phyloP scores from a whole-genome alignment of 2,113 vertebrate species.

The Hucho hucho region DNA sequence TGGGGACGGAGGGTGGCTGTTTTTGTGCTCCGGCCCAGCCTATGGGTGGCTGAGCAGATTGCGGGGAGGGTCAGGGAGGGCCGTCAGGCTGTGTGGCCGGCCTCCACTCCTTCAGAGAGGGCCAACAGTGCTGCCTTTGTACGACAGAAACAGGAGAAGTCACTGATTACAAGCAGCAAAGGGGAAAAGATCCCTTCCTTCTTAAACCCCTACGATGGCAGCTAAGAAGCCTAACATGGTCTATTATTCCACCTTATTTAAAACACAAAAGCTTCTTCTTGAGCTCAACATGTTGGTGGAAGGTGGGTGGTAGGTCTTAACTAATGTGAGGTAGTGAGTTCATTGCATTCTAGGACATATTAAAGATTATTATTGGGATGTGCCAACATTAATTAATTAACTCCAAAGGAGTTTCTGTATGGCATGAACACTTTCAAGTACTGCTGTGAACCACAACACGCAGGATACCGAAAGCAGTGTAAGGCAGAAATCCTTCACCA shows the following conservation, averaged over 20 bases:
- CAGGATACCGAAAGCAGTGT: too few relatives aligned
- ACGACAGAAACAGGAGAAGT: slow-evolving; percentile 62
- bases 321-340: not conserved
- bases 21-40: slow-evolving; percentile 17
- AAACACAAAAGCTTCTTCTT: slow-evolving; percentile 60
- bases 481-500: too few relatives aligned
- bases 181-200: slow-evolving; percentile 61
- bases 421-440: too few relatives aligned
- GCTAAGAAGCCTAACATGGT: slow-evolving; percentile 48
- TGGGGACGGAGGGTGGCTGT: slow-evolving; percentile 19
- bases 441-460: too few relatives aligned
- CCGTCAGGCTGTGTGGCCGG: slow-evolving; percentile 9
- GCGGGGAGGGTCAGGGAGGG: slow-evolving; percentile 18
- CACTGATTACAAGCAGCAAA: slow-evolving; percentile 61
- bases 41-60: slow-evolving; percentile 42
- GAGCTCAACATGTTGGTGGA: slow-evolving; percentile 12
- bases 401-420: too few relatives aligned
- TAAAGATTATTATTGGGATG: not conserved
- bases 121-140: slow-evolving; percentile 67
- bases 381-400: not conserved
- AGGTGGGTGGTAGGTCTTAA: not conserved
- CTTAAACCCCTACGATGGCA: slow-evolving; percentile 41
- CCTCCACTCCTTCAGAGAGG: slow-evolving; percentile 34
- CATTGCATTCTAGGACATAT: not conserved
- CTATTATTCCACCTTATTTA: slow-evolving; percentile 57